Base-by-base conservation (phyloP, 2,888 invertebrate species). In the Caenorhabditis sp. region DNA sequence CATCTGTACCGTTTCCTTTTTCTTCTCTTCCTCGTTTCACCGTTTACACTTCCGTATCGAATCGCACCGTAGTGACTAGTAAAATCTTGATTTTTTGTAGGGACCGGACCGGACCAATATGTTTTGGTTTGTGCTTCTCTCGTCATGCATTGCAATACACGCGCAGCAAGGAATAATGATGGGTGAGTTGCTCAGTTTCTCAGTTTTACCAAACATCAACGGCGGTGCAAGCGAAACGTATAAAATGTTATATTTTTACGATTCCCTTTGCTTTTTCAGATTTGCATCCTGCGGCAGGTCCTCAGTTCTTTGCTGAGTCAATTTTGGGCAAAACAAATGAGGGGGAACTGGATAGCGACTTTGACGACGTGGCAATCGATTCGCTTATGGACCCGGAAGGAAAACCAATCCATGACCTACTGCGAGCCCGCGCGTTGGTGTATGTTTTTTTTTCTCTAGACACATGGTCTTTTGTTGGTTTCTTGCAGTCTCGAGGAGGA, bases 281-380 rank as follows among this genome's bases (percentile, higher is more conserved):
- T 43, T 43, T 79, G n/a, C 82, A 82, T 32, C 82, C 82, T 0
- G 82, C 82, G 3, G 82, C 82, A 1, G 78, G 65, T 2, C 82
- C 82, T n/a, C 78, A 82, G 27, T 37, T 80, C n/a, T 71, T 76
- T 22, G 66, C 73, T 5, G 72, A 78, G 17, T 39, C 55, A 0
- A 37, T 63, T 20, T 9, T 68, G 20, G 50, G 61, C 13, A 46
- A 22, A 7, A 15, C 11, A 1, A 27, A 65, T 6, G 32, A 20
- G 8, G 39, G 68, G 6, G 24, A 43, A 7, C 15, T 73, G 8
- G 52, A 58, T 2, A 35, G 27, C 22, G 72, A 72, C 15, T 58
- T 65, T 24, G 37, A 59, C 26, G 76, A 63, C n/a, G 68, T 48
- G 30, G 41, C 37, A 17, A 45, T 61, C 2, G 76, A 76, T 20